Evolutionary conservation across 2,888 invertebrate species (phyloP).

Genomic region (Drosophila anceps): DNA sequence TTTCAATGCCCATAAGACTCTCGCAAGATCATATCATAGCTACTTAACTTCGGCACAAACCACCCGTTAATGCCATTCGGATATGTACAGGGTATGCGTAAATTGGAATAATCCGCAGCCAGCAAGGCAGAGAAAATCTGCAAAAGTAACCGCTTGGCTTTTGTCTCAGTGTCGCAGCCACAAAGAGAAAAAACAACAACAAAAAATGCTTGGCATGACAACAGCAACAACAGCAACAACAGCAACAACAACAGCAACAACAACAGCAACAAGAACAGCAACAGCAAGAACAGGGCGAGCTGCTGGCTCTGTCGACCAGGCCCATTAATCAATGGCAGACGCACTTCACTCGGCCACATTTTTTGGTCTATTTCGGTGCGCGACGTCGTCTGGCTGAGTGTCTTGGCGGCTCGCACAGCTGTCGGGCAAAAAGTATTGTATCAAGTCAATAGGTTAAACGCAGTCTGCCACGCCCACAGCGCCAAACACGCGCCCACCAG

Average conservation of each 20-base stretch:
- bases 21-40: too few relatives aligned
- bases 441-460: conserved; percentile 52
- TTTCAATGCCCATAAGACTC: too few relatives aligned
- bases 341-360: conserved; percentile 45
- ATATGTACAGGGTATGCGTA: conserved; percentile 21
- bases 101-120: conserved; percentile 25
- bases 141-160: conserved; percentile 50
- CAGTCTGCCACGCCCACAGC: conserved; percentile 31
- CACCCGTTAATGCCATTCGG: not conserved
- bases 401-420: conserved; percentile 17
- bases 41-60: not conserved
- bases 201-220: conserved; percentile 50
- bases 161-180: conserved; percentile 60
- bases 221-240: conserved; percentile 9
- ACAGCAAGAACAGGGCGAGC: not conserved
- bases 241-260: conserved; percentile 10
- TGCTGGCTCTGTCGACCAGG: conserved; percentile 10
- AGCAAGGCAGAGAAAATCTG: conserved; percentile 46
- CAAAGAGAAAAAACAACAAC: conserved; percentile 10
- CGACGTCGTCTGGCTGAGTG: not conserved
- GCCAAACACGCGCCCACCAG: too few relatives aligned
- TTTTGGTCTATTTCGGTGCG: conserved; percentile 40
- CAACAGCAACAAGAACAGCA: conserved; percentile 2
- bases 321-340: conserved; percentile 81
- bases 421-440: conserved; percentile 25